Evolutionary conservation across 2,113 vertebrate genomes (phyloP), one percentile per base, ranked within the genome.

Genomic region (Oreochromis niloticus): DNA sequence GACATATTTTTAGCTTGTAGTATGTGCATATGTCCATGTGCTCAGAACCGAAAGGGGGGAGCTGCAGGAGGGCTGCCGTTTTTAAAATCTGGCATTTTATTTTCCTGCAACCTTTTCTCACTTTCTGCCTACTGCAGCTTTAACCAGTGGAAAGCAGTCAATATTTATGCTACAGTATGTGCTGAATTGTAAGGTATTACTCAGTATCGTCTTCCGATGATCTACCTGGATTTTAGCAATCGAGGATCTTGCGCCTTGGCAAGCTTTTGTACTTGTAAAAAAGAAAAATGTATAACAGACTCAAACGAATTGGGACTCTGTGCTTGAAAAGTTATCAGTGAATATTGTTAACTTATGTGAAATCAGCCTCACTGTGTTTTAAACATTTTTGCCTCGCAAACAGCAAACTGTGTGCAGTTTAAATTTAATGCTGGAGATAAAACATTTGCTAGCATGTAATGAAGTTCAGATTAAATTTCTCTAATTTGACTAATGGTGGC

Each of bases 181-280:
- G 85, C 82, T 88, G 52, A 56, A 83, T 93, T 57, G 50, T 17
- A 87, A 85, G 66, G 41, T 63, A 48, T 68, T 85, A 52, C 39
- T 52, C 43, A 80, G 52, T 39, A 71, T 91, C 56, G 36, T 93
- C 88, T 91, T 91, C 88, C 87, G 89, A 56, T 95, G 94, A 95
- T 95, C 93, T 95, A 95, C 92, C 96, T 96, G 89, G 87, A 85
- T 85, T 92, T 94, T 94, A 93, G 88, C 90, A 88, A 82, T 89
- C 80, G 80, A 89, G 79, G 86, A 87, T 87, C 87, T 83, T 88
- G 89, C 92, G 94, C 88, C 91, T 89, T 91, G 90, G 93, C 89
- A 89, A 92, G 86, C 80, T 83, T 94, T 93, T 90, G 66, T 50
- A 89, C 88, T 85, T 88, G 89, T 89, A 89, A 92, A 91, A 84